phyloP scores from a whole-genome alignment of 2,113 vertebrate genomes.

The Spheniscus mendiculus region DNA sequence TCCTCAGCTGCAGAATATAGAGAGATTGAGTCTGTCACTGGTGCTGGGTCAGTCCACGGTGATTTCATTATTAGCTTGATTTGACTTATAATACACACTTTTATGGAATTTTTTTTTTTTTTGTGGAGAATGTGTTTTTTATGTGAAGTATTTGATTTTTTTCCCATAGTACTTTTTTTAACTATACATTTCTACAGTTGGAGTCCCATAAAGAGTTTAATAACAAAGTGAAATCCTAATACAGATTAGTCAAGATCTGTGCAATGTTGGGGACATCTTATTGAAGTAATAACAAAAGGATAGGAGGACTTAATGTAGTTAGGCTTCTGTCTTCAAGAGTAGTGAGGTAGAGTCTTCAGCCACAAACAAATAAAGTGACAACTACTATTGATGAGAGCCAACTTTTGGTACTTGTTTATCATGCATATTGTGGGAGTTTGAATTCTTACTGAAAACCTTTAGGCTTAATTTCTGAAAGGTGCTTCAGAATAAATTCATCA shows the following conservation, averaged over 20 bases:
- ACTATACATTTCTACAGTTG: not conserved
- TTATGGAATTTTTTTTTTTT: fast-evolving
- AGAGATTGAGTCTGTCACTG: not conserved
- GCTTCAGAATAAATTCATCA: not conserved
- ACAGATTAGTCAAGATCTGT: not conserved
- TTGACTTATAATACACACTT: not conserved
- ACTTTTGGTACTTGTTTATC: not conserved
- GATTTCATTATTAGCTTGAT: not conserved
- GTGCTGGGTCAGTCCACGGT: not conserved
- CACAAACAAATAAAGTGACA: not conserved
- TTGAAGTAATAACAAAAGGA: not conserved
- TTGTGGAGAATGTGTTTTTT: not conserved
- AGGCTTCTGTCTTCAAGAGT: not conserved
- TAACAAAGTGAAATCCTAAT: not conserved
- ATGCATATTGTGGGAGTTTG: not conserved
- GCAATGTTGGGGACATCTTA: not conserved
- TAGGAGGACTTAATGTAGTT: not conserved
- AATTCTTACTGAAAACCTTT: not conserved
- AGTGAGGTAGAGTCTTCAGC: not conserved
- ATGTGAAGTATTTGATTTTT: not conserved
- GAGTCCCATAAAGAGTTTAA: not conserved
- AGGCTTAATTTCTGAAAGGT: not conserved
- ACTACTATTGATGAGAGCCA: not conserved
- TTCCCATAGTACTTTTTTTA: not conserved
- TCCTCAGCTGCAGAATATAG: not conserved